A percentile compares a stretch with the other conserved stretches of the same genome.
Evolutionary conservation across 1,140 invertebrate species (phyloP).

Genomic region (Neodiprion lecontei): DNA sequence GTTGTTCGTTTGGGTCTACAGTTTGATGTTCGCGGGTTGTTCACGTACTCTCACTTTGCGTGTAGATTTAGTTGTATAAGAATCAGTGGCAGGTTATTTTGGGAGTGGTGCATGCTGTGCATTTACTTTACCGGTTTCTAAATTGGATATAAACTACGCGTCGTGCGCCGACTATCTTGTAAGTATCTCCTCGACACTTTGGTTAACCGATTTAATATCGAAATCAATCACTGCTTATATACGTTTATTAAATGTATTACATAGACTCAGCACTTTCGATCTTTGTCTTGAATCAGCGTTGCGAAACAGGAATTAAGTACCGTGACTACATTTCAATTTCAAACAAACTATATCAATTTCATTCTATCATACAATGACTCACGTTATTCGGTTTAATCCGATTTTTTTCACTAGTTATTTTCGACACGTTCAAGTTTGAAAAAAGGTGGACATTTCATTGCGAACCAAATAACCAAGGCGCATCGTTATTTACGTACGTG

Average conservation of each 20-base stretch:
- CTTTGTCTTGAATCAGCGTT: no score
- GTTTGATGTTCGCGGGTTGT: background rate
- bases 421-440: no score
- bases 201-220: background rate
- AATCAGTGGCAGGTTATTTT: conserved; percentile 1
- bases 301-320: background rate
- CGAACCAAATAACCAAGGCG: no score
- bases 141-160: background rate
- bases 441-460: no score
- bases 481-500: no score
- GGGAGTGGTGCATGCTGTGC: conserved; percentile 3
- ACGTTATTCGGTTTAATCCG: background rate
- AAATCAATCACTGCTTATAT: background rate
- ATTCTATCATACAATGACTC: background rate
- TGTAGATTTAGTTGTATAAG: background rate
- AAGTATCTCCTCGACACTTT: background rate
- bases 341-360: background rate
- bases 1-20: background rate
- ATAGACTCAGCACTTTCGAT: no score
- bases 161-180: background rate
- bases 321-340: background rate
- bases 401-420: background rate
- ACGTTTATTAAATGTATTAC: no score
- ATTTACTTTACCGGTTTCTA: background rate
- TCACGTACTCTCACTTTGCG: background rate